These are phyloP conservation scores for Podiceps cristatus DNA, from an alignment of 2,113 vertebrate genomes.

Conservation along the genomic window DNA sequence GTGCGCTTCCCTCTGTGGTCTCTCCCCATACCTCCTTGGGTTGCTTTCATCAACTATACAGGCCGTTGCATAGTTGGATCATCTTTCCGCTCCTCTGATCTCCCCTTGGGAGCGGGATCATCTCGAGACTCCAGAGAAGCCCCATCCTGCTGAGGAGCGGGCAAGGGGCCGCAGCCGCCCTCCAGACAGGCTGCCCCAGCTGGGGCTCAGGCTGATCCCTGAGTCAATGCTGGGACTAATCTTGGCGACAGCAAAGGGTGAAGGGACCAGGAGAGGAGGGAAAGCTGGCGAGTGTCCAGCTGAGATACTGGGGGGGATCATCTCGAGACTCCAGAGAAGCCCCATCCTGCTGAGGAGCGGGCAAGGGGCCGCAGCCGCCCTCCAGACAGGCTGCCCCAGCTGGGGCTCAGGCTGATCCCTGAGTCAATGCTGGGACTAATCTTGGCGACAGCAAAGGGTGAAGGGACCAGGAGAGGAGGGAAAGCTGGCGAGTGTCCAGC, in stretches of 20 bases:
- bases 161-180: neutral
- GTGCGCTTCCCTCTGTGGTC: fast-evolving
- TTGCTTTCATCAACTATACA: neutral
- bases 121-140: neutral
- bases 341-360: neutral
- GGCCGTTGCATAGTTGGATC: neutral
- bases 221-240: neutral
- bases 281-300: neutral
- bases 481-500: neutral
- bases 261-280: neutral
- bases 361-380: neutral
- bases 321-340: neutral
- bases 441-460: neutral
- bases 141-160: neutral
- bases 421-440: neutral
- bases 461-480: neutral
- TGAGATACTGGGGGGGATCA: neutral
- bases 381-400: neutral
- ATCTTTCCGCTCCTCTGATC: neutral
- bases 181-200: neutral
- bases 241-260: neutral
- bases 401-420: neutral
- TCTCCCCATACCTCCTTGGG: neutral
- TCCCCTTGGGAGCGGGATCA: neutral
- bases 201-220: neutral